A percentile compares a stretch with the other conserved stretches of the same genome.
These are phyloP conservation scores for Polydrusus tereticollis DNA, from an alignment of 2,888 invertebrate genomes.

Conservation along the genomic window DNA sequence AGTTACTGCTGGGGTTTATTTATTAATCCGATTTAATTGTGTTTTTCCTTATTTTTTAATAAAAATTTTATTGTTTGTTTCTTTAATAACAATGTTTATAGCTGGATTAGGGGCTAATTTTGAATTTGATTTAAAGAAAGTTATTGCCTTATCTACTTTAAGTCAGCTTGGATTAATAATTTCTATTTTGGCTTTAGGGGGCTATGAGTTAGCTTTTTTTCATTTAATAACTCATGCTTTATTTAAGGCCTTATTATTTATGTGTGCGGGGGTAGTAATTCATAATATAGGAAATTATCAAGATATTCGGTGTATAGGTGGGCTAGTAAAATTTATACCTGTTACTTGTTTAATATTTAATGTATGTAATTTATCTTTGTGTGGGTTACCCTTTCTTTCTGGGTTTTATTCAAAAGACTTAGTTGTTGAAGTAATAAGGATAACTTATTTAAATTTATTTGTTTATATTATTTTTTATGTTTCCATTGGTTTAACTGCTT, in stretches of 20 bases:
- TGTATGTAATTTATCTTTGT: slow-evolving; percentile 64
- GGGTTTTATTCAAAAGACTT: slow-evolving; percentile 76
- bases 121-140: slow-evolving; percentile 81
- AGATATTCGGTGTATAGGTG: slow-evolving; percentile 76
- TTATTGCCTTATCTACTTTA: slow-evolving; percentile 80
- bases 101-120: slow-evolving; percentile 74
- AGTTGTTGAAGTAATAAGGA: slow-evolving; percentile 72
- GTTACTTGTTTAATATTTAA: slow-evolving; percentile 15
- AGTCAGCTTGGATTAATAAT: slow-evolving; percentile 83
- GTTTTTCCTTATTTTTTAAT: slow-evolving; percentile 64
- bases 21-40: slow-evolving; percentile 78
- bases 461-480: slow-evolving; percentile 71
- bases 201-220: slow-evolving; percentile 69
- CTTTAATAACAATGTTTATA: too few species aligned
- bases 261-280: slow-evolving; percentile 47
- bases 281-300: slow-evolving; percentile 74
- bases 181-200: slow-evolving; percentile 66
- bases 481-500: slow-evolving; percentile 72
- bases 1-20: slow-evolving; percentile 81
- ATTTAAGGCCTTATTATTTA: slow-evolving; percentile 69
- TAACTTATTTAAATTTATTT: slow-evolving; percentile 70
- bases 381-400: slow-evolving; percentile 66
- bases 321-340: neutral
- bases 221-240: slow-evolving; percentile 71
- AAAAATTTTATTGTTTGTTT: slow-evolving; percentile 62